phyloP scores from a whole-genome alignment of 2,113 vertebrate species.

The Corythornis cristatus region DNA sequence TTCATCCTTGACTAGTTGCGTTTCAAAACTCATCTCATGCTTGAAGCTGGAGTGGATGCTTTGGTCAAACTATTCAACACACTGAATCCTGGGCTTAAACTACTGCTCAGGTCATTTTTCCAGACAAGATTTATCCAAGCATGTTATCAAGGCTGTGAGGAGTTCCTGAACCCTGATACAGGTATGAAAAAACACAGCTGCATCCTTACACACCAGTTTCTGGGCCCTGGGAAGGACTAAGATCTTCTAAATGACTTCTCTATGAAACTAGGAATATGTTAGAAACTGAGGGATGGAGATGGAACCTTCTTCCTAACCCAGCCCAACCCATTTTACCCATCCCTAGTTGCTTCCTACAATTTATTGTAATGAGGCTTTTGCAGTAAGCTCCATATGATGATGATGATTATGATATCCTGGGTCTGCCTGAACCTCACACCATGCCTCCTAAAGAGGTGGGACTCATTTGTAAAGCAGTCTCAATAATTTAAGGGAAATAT shows the following conservation, averaged over 20 bases:
- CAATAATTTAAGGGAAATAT: not conserved
- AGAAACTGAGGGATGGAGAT: not conserved
- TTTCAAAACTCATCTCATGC: not conserved
- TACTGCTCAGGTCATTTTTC: not conserved
- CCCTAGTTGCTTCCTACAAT: not conserved
- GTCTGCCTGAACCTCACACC: not conserved
- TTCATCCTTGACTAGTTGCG: not conserved
- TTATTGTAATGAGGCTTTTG: not conserved
- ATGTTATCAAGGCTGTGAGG: not conserved
- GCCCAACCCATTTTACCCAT: not conserved
- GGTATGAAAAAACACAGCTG: not conserved
- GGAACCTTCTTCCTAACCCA: not conserved
- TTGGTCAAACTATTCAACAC: not conserved
- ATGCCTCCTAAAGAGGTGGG: not conserved
- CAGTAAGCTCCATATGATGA: accelerated
- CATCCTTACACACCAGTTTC: not conserved
- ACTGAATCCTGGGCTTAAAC: not conserved
- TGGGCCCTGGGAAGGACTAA: not conserved
- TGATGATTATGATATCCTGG: not conserved
- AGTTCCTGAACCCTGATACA: not conserved
- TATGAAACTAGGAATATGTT: not conserved
- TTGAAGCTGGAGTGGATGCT: not conserved
- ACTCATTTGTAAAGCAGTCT: not conserved
- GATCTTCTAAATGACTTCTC: not conserved
- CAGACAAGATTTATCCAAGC: not conserved